phyloP scores from a whole-genome alignment of 1,140 invertebrate species.

The Nautilus pompilius region DNA sequence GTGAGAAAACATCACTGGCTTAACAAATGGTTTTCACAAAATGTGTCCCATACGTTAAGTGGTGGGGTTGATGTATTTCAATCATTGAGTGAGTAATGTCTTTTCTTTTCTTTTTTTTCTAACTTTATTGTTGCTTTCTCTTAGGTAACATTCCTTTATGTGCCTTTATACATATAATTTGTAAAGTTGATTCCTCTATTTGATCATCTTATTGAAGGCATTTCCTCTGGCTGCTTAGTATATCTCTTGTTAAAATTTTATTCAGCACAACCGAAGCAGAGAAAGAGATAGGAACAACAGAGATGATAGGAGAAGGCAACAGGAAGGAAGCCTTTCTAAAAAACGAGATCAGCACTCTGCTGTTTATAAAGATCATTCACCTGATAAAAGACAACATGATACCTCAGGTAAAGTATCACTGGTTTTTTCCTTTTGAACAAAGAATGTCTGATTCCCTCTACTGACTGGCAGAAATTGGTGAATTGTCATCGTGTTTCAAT shows the following conservation, averaged over 20 bases:
- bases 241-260: constrained; percentile 1
- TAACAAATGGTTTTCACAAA: no score
- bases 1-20: no score
- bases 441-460: not conserved
- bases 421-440: not conserved
- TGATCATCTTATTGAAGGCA: no score
- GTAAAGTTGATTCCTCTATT: no score
- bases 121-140: no score
- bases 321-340: constrained; percentile 1
- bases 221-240: constrained; percentile 2
- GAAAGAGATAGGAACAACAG: not conserved
- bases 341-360: constrained; percentile 1
- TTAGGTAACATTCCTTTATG: no score
- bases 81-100: no score
- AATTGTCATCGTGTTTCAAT: constrained; percentile 2
- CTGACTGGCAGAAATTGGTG: not conserved
- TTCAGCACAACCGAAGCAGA: not conserved
- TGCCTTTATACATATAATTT: no score
- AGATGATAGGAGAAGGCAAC: constrained; percentile 5
- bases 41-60: no score
- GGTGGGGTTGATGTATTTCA: no score
- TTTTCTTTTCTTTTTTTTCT: no score
- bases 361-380: not conserved
- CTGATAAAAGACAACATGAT: constrained; percentile 3
- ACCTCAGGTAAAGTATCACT: constrained; percentile 5